Base-by-base conservation (phyloP, 2,888 invertebrate genomes). In the Mythimna vitellina region DNA sequence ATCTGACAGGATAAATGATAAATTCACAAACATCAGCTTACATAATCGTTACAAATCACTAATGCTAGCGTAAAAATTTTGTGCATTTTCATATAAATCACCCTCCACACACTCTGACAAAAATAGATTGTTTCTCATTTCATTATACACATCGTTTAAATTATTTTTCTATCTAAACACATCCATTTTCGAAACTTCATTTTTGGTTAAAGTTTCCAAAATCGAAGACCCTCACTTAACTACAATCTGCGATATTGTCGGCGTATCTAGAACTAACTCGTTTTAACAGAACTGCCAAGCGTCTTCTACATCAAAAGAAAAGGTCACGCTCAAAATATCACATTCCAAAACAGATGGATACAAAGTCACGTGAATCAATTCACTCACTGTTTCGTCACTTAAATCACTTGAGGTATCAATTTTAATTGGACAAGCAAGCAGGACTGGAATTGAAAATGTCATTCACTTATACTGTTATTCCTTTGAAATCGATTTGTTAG, bases 201-300 rank as follows among this genome's bases (percentile, higher is more conserved):
- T 80, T 70, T 74, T 86, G 35, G 79, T 86, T 77, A 84, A 82
- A 86, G 56, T 88, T 91, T 86, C 85, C 70, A 76, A 79, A 89
- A 61, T 75, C 69, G 63, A 74, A 63, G 61, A 73, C 69, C 70
- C 65, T 81, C 79, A 85, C 83, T 90, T 89, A 90, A 84, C 85
- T 89, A 91, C 73, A 88, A 84, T 85, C 91, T 87, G 92, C 92
- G 89, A 94, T 95, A 96, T 96, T 96, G 95, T 96, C 96, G 89
- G 92, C 91, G 88, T 92, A 89, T 87, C 89, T 92, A 93, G 82
- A 88, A 84, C 90, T 93, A 92, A 86, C 82, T 81, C 89, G 84
- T 78, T 83, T 58, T 70, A 82, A 85, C 82, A 80, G 58, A 85
- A 76, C 70, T 77, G 80, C 79, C 42, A 86, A 86, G 86, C 87